Percentiles rank a stretch among this genome's conserved stretches.
Conservation (phyloP, 2,113 vertebrate species). For the Synodontis membranacea region DNA sequence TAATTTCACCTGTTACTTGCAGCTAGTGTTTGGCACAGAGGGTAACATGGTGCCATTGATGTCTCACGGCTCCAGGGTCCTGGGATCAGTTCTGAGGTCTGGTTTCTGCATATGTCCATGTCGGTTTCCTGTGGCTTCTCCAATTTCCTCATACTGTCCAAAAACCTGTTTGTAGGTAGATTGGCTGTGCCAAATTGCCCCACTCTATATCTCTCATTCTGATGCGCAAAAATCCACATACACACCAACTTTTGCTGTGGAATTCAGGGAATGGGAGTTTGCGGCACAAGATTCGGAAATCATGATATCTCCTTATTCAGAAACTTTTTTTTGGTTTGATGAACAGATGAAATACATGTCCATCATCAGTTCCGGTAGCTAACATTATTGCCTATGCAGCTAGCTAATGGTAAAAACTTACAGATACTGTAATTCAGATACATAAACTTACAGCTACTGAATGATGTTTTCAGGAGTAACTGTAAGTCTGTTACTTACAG, state of each 20-base stretch:
- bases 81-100: background rate
- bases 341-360: no score
- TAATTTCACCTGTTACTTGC: conserved; percentile 29
- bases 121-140: background rate
- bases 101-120: background rate
- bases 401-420: no score
- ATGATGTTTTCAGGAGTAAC: no score
- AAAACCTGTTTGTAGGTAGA: background rate
- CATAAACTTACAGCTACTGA: no score
- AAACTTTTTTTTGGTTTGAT: no score
- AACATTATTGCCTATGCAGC: no score
- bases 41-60: background rate
- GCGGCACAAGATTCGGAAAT: background rate
- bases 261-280: conserved; percentile 25
- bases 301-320: background rate
- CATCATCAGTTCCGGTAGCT: no score
- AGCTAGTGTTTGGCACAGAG: background rate
- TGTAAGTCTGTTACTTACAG: no score
- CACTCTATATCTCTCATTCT: background rate
- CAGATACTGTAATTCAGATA: no score
- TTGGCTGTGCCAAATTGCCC: background rate
- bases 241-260: background rate
- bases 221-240: background rate
- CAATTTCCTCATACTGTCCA: background rate
- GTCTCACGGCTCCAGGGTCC: background rate